Conservation (phyloP, 2,113 vertebrate species). For the Crotalus horridus region DNA sequence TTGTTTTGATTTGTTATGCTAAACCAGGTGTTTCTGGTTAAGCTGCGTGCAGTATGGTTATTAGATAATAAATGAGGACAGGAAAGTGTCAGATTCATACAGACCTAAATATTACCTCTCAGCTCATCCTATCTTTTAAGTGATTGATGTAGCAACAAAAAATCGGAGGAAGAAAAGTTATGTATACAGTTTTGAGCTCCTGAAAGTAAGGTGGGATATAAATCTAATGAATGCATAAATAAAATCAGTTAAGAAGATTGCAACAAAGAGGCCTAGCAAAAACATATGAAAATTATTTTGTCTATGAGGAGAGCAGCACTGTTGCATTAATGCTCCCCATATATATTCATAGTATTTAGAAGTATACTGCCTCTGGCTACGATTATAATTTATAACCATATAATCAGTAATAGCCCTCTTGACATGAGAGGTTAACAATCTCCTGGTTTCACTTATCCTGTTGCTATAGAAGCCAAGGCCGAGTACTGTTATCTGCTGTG, state of each 20-base stretch:
- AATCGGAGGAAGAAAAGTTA: not conserved
- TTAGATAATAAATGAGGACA: not conserved
- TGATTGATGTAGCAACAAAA: not conserved
- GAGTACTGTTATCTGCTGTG: not conserved
- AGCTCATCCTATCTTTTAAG: not conserved
- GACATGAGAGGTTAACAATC: not conserved
- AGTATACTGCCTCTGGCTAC: not conserved
- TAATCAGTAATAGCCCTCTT: not conserved
- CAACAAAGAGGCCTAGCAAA: not conserved
- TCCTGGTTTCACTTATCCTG: not conserved
- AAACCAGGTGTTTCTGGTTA: not conserved
- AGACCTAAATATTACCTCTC: not conserved
- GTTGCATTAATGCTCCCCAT: not conserved
- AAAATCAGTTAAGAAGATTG: not conserved
- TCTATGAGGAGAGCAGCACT: not conserved
- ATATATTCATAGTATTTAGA: not conserved
- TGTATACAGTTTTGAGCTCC: not conserved
- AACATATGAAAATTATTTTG: not conserved
- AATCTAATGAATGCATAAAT: not conserved
- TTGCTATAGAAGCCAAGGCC: not conserved
- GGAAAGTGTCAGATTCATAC: not conserved
- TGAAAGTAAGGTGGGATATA: not conserved
- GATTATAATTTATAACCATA: not conserved
- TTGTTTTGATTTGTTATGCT: not conserved
- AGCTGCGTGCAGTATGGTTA: not conserved